Conservation (phyloP, 1,140 invertebrate species). For the Hyposmocoma kahamanoa region DNA sequence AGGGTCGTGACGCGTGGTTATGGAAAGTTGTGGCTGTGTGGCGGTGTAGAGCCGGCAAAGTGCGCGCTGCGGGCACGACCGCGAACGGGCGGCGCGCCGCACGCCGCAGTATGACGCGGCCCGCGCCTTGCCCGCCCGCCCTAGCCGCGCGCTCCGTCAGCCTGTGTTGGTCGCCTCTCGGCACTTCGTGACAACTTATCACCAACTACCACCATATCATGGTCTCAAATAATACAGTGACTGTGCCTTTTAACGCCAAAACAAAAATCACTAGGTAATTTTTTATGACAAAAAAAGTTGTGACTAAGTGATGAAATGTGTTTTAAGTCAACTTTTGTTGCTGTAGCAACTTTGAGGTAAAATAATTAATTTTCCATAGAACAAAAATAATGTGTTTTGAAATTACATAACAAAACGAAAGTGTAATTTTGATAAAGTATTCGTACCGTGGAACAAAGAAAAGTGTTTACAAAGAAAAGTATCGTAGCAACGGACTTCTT, state of each 20-base stretch:
- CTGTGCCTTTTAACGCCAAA: not conserved
- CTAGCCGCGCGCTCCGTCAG: conserved; percentile 11
- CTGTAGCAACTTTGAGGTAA: too few relatives aligned
- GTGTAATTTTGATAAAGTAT: too few relatives aligned
- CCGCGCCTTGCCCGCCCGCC: conserved; percentile 28
- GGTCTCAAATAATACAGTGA: not conserved
- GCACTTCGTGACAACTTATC: too few relatives aligned
- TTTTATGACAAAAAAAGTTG: not conserved
- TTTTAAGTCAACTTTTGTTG: too few relatives aligned
- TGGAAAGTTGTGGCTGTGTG: not conserved
- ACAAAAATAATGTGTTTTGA: too few relatives aligned
- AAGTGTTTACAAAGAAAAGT: conserved; percentile 62
- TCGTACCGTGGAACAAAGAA: conserved; percentile 44
- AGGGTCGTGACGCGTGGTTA: not conserved
- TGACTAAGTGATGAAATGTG: too few relatives aligned
- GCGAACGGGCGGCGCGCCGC: conserved; percentile 17
- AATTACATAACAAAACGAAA: too few relatives aligned
- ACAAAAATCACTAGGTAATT: conserved; percentile 1
- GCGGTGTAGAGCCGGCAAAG: conserved; percentile 7
- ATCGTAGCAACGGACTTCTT: conserved; percentile 52
- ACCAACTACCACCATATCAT: not conserved
- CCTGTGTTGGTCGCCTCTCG: too few relatives aligned
- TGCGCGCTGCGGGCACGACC: conserved; percentile 15
- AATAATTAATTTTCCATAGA: too few relatives aligned
- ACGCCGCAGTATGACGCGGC: conserved; percentile 59